Percentiles rank a stretch among this genome's conserved stretches.
Evolutionary conservation across 2,797 vertebrate genomes (phyloP).

Genomic region (Coendou prehensilis): DNA sequence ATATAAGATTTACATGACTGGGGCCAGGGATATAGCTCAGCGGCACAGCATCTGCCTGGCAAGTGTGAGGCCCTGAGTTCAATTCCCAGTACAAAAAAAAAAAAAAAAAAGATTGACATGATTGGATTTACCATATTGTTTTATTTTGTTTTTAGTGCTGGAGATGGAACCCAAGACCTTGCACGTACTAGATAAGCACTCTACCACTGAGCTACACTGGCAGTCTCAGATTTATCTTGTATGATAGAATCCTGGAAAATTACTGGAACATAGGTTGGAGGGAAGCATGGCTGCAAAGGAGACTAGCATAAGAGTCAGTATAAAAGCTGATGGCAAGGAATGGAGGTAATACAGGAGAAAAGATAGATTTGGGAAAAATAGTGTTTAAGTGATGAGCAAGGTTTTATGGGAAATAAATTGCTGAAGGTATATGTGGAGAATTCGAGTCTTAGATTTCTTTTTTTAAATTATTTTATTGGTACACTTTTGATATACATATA

Average conservation of each 20-base stretch:
- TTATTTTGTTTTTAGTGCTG: neutral
- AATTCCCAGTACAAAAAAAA: too few species aligned
- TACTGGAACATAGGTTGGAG: neutral
- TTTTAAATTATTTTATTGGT: neutral
- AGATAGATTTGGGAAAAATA: neutral
- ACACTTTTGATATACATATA: neutral
- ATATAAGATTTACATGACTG: neutral
- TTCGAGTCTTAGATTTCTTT: neutral
- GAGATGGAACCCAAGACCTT: neutral
- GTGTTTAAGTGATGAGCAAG: neutral
- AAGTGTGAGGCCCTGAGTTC: too few species aligned
- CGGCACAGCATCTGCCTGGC: too few species aligned
- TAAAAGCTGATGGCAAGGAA: neutral
- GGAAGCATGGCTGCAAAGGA: neutral
- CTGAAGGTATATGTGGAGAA: neutral
- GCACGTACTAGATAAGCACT: neutral
- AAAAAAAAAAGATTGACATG: neutral
- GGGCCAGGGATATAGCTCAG: neutral
- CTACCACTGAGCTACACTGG: neutral
- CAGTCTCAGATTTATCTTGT: neutral
- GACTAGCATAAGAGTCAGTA: neutral
- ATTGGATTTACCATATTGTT: neutral
- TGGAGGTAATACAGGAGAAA: neutral
- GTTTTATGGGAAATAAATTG: neutral
- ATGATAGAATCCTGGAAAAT: neutral